Base-by-base conservation (phyloP, 1,140 invertebrate genomes). In the Luehdorfia chinensis region DNA sequence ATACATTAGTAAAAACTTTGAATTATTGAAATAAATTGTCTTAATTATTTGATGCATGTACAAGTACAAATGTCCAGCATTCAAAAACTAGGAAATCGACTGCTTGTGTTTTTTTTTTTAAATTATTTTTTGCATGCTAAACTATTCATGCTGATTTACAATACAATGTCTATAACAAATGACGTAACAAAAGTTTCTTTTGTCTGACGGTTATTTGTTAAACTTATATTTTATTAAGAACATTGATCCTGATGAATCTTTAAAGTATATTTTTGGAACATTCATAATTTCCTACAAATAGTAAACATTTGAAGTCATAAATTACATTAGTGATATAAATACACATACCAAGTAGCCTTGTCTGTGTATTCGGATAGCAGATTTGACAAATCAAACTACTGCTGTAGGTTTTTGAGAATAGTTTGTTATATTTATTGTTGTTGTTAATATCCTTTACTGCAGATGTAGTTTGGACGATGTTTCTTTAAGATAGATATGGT, bases 61-160 rank as follows among this genome's bases (percentile, higher is more conserved):
- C 18, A 46, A 55, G 49, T 55, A 52, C 48, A 31, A 12, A 31
- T 4, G 2, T 31, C n/a, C 4, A n/a, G 28, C 12, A 31, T 13
- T 6, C 30, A 12, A 12, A 31, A 31, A 31, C 12, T 31, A 5
- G 12, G 30, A 21, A 21, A 6, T 21, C 19, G 2, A 21, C 2
- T 21, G 19, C 2, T 21, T 21, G 19, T 21, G 19, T 21, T 21
- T 21, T 21, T 21, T 21, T 21, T 21, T 21, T 21, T 21, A 21
- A 21, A 21, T 31, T 27, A 27, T 27, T 27, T 27, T 27, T 27
- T 27, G 25, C 25, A 27, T 27, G 25, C 25, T 2, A 27, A 27
- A n/a, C 2, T 21, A 27, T 27, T 8, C 25, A 27, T 9, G 2
- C 4, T 9, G 2, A 27, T n/a, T n/a, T n/a, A n/a, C n/a, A n/a